These are phyloP conservation scores for Spodoptera littoralis DNA, from an alignment of 2,888 invertebrate genomes.

Conservation along the genomic window DNA sequence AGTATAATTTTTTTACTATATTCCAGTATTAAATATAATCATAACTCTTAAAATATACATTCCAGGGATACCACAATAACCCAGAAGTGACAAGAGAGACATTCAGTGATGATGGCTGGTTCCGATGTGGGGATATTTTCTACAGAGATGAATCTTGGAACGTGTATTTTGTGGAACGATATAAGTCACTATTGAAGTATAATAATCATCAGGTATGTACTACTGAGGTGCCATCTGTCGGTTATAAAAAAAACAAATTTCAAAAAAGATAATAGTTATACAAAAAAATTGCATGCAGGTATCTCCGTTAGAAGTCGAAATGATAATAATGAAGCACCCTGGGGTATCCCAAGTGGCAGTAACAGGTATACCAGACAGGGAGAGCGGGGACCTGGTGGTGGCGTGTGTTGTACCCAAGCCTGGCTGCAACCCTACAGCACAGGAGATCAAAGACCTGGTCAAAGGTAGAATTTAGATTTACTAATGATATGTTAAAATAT, in stretches of 20 bases:
- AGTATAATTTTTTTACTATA: too few species aligned
- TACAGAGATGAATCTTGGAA: constrained; percentile 84
- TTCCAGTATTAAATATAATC: too few species aligned
- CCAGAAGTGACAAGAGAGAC: constrained; percentile 74
- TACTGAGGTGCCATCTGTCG: too few species aligned
- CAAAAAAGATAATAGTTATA: too few species aligned
- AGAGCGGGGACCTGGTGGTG: constrained; percentile 68
- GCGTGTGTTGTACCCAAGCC: constrained; percentile 66
- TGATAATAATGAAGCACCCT: constrained; percentile 66
- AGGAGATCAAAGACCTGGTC: constrained; percentile 71
- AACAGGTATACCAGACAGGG: constrained; percentile 64
- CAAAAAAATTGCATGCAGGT: constrained; percentile 43
- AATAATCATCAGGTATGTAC: constrained; percentile 75
- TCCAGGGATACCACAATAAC: constrained; percentile 81
- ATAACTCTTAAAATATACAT: neutral
- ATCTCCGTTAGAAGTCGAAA: constrained; percentile 62
- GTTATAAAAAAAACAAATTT: too few species aligned
- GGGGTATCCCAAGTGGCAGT: constrained; percentile 70
- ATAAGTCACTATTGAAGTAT: constrained; percentile 86
- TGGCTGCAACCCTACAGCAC: constrained; percentile 58
- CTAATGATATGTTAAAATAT: too few species aligned
- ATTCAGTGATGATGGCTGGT: constrained; percentile 80
- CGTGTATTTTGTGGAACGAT: constrained; percentile 83
- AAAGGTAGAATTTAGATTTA: constrained; percentile 59
- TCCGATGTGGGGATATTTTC: constrained; percentile 85